Evolutionary conservation across 2,888 invertebrate genomes (phyloP), one percentile per base, ranked within the genome.

Genomic region (Hofmannophila pseudospretella): DNA sequence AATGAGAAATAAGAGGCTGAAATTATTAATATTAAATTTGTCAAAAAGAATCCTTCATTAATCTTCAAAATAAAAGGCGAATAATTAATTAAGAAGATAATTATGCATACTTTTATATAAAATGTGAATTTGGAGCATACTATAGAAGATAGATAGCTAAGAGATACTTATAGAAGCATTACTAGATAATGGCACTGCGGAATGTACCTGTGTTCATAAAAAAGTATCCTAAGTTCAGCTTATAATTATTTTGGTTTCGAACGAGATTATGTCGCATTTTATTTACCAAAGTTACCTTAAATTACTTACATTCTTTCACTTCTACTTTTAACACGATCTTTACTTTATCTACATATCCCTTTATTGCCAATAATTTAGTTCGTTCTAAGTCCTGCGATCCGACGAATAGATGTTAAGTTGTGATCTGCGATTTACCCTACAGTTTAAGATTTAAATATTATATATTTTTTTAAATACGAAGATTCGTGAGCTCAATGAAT

Each of bases 191-290:
- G 84, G 85, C 82, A 82, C 86, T 68, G 80, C 72, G 79, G 81
- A 84, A 80, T 78, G 85, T 84, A 84, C 82, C 81, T 68, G 64
- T 74, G 65, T 75, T 74, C 58, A 81, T 80, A 84, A 80, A 85
- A 84, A 85, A 79, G 63, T 85, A 82, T 67, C 74, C 78, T 85
- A 80, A 65, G 10, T 54, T 65, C 68, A 71, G 69, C 80, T 84
- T 84, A 84, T 58, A 66, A 65, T 64, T 75, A 73, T 52, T 58
- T 66, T 67, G 67, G 64, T 74, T 75, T 76, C 67, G 62, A 84
- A 81, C 77, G 68, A 81, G 82, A 82, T 77, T 77, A 80, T 73
- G 71, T 76, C 74, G 67, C 57, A 55, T 54, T 51, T 29, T 30
- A 35, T 29, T 30, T 22, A 10, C 54, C 54, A 59, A 49, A 49